Evolutionary conservation across 2,888 invertebrate species (phyloP), one percentile per base, ranked within the genome.

Genomic region (Nezara viridula): DNA sequence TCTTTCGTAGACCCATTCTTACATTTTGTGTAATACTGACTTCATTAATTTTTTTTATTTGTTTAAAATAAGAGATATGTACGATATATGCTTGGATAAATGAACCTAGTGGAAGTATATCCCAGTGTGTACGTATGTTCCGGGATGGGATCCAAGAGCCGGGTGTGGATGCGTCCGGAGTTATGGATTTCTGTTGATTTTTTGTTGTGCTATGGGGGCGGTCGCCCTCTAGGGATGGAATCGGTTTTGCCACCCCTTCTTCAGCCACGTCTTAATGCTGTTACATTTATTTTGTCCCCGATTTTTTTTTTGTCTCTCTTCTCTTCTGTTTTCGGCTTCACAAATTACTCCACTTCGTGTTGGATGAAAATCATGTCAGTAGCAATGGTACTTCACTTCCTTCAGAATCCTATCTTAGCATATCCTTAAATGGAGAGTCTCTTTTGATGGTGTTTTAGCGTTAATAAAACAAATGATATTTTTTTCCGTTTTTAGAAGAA

Each of bases 111-210:
- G 19, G 1, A 32, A 37, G 7, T 73, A 9, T 37, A 6, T 73
- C 19, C 32, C 37, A 0, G 12, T n/a, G 10, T 73, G 2, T 73
- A 14, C 4, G 16, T 9, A 66, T 66, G 7, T 73, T 73, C 19
- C 37, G 37, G 16, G 37, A 19, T 6, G 37, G 21, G 66, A 73
- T 37, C 66, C 66, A 21, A 47, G 81, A 47, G 44, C 44, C 81
- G 81, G 81, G 81, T 81, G 81, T 81, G 81, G 81, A 81, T 81
- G 81, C 81, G 81, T 81, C 40, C 81, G 12, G 81, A 81, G 81
- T 81, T 81, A 81, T 81, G 81, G 81, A 81, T 81, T 81, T 81
- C 81, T 81, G 81, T 81, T 40, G 81, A 81, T 81, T 81, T 81
- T 81, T 81, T 81, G 81, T 81, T 81, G 81, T 81, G 47, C 44